Base-by-base conservation (phyloP, 2,888 invertebrate species). In the Brenthis ino region DNA sequence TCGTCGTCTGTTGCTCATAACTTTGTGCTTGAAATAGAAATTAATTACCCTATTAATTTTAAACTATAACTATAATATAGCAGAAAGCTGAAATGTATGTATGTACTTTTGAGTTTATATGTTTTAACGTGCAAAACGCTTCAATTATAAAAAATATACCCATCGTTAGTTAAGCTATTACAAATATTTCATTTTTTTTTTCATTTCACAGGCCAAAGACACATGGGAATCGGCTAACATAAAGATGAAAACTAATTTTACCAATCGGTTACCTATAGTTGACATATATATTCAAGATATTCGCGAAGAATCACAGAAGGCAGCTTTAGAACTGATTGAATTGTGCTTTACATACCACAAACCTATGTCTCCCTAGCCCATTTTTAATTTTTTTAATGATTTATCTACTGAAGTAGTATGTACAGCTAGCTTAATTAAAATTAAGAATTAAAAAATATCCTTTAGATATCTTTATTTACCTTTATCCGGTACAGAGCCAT, bases 211-310 rank as follows among this genome's bases (percentile, higher is more conserved):
- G 60, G 48, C 60, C 0, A 33, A 16, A 5, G n/a, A 60, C 12
- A n/a, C 12, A 12, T 60, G 60, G 60, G 1, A 33, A 33, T 33
- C 50, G n/a, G 60, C 60, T 16, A 5, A n/a, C 5, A 60, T 60
- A n/a, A 60, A 16, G 50, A 60, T 60, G 28, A 33, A 28, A 50
- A 33, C 60, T 11, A 28, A 60, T n/a, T 60, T 60, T 12, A 60
- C 50, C 6, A 28, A 60, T 60, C 6, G 6, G 11, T 50, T 60
- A 16, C 60, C 60, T 12, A n/a, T 60, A 50, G 5, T 60, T 12
- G 50, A 50, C 12, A 33, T 60, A 33, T 60, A 24, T 8, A 2
- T 60, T n/a, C 48, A 60, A 16, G 60, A 60, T 60, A 60, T 60
- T 28, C 60, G 6, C 3, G 16, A 5, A 16, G 28, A n/a, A 11